These are phyloP conservation scores for Myrmophylax atrothorax DNA, from an alignment of 2,113 vertebrate species.

Conservation along the genomic window DNA sequence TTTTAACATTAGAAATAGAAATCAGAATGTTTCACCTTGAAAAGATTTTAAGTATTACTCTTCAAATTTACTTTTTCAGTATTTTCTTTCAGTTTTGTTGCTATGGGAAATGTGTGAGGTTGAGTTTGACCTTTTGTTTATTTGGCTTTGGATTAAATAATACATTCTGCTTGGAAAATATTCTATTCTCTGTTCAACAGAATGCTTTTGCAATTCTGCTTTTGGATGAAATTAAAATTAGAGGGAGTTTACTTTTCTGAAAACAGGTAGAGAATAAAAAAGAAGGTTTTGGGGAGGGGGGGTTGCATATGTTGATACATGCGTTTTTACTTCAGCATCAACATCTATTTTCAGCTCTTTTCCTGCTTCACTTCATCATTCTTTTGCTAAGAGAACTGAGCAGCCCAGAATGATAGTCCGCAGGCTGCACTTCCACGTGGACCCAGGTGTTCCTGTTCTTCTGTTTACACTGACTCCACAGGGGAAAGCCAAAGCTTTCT, in stretches of 20 bases:
- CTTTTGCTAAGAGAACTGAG: not conserved
- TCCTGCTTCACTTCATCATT: not conserved
- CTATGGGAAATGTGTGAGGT: not conserved
- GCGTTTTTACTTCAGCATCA: not conserved
- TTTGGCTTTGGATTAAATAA: not conserved
- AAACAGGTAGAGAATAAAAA: not conserved
- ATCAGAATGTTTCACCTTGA: not conserved
- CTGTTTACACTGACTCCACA: not conserved
- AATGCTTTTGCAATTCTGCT: not conserved
- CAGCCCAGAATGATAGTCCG: not conserved
- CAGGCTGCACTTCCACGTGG: not conserved
- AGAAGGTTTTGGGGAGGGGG: accelerated
- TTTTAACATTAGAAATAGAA: not conserved
- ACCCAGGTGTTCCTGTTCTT: not conserved
- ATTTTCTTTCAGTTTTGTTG: not conserved
- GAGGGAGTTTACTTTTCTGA: not conserved
- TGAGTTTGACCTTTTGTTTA: not conserved
- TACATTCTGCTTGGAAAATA: not conserved
- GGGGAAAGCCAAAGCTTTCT: not conserved
- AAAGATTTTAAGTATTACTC: not conserved
- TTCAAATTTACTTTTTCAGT: not conserved
- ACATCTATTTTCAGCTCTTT: not conserved
- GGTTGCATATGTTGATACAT: not conserved
- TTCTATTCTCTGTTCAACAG: not conserved
- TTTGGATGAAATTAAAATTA: not conserved